phyloP scores from a whole-genome alignment of 2,113 vertebrate genomes.

The Poicephalus gulielmi region DNA sequence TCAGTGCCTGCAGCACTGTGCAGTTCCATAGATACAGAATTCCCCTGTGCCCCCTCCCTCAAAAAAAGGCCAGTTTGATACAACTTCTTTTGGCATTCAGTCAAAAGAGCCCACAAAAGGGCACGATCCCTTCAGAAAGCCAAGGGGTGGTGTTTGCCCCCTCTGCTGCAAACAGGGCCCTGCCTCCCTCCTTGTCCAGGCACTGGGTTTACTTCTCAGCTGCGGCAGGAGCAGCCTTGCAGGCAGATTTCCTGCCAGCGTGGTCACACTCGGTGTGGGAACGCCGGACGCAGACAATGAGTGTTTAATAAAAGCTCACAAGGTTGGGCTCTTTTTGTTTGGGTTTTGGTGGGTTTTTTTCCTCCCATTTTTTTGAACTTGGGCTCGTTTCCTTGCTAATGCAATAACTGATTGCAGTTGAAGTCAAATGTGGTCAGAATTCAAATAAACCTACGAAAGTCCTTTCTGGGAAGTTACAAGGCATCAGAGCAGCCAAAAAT shows the following conservation, averaged over 20 bases:
- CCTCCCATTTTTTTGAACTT: neutral
- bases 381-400: neutral
- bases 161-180: neutral
- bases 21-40: neutral
- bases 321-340: neutral
- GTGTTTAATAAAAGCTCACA: neutral
- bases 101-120: neutral
- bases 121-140: neutral
- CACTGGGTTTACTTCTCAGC: neutral
- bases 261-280: neutral
- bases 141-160: neutral
- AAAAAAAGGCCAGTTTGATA: neutral
- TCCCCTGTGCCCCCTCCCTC: neutral
- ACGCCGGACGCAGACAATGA: neutral
- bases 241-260: neutral
- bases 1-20: neutral
- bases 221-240: neutral
- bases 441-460: slow-evolving; percentile 26
- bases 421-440: neutral
- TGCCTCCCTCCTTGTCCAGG: neutral
- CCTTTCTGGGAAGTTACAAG: slow-evolving; percentile 35
- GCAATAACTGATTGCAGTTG: slow-evolving; percentile 3
- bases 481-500: neutral
- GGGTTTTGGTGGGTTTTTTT: neutral
- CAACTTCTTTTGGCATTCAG: neutral